Conservation (phyloP, 92 coral and sea anemone genomes). For the Siderastrea siderea region DNA sequence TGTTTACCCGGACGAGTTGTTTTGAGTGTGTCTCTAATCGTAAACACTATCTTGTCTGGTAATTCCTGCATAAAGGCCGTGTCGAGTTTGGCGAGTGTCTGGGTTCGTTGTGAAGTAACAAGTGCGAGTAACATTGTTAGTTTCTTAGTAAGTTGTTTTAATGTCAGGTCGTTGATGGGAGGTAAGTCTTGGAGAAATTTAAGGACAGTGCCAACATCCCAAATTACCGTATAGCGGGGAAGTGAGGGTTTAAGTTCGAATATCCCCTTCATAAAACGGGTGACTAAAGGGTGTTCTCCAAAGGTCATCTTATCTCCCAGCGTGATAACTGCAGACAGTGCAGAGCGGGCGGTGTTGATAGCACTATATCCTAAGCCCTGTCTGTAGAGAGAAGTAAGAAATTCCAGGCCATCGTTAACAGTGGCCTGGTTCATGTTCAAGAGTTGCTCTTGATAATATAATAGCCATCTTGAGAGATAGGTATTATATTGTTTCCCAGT, state of each 20-base stretch:
- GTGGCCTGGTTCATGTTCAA: slow-evolving; percentile 25
- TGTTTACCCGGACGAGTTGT: slow-evolving; percentile 47
- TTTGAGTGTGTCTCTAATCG: slow-evolving; percentile 41
- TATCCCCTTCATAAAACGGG: slow-evolving; percentile 24
- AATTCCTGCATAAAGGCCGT: slow-evolving; percentile 28
- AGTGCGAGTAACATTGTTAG: slow-evolving; percentile 48
- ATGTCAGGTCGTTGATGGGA: slow-evolving; percentile 17
- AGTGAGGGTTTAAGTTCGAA: slow-evolving; percentile 39
- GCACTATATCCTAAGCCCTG: slow-evolving; percentile 58
- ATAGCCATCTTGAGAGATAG: slow-evolving; percentile 5
- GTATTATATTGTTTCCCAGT: slow-evolving; percentile 25
- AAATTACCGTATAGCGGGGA: slow-evolving; percentile 16
- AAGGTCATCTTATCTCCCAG: slow-evolving; percentile 27
- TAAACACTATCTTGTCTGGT: slow-evolving; percentile 15
- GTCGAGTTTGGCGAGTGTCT: slow-evolving; percentile 45
- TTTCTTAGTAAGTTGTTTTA: slow-evolving; percentile 33
- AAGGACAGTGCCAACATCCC: slow-evolving; percentile 54
- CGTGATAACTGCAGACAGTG: slow-evolving; percentile 44
- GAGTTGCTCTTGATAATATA: not conserved
- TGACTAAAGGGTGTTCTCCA: slow-evolving; percentile 36
- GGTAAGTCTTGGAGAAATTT: slow-evolving; percentile 1
- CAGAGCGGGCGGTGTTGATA: slow-evolving; percentile 61
- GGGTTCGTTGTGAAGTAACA: slow-evolving; percentile 51
- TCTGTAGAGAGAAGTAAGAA: too few relatives aligned
- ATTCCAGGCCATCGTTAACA: slow-evolving; percentile 28